Evolutionary conservation across 2,888 invertebrate genomes (phyloP).

Genomic region (Sesia apiformis): DNA sequence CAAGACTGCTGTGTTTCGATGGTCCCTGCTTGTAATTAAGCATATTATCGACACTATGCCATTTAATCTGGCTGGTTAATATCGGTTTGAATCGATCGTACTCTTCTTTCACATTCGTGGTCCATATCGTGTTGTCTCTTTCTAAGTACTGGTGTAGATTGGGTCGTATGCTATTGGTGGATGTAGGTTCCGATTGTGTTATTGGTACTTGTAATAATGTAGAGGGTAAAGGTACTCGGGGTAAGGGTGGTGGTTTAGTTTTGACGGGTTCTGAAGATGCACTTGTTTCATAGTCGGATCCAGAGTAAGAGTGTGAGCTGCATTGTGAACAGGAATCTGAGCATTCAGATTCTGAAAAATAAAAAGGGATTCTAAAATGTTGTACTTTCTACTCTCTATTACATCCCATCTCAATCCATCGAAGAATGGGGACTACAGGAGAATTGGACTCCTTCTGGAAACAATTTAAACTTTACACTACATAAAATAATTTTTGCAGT

Average conservation of each 20-base stretch:
- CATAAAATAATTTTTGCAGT: too few species aligned
- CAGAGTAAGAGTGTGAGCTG: slow-evolving; percentile 43
- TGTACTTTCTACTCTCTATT: too few species aligned
- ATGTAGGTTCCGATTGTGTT: slow-evolving; percentile 32
- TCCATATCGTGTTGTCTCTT: slow-evolving; percentile 60
- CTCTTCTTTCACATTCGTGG: slow-evolving; percentile 32
- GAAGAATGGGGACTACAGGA: too few species aligned
- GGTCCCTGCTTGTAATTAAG: slow-evolving; percentile 9
- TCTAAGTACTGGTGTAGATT: slow-evolving; percentile 61
- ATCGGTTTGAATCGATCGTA: slow-evolving; percentile 32
- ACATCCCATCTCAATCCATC: too few species aligned
- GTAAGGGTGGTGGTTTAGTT: slow-evolving; percentile 45
- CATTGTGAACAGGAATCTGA: slow-evolving; percentile 83
- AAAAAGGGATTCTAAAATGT: too few species aligned
- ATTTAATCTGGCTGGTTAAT: slow-evolving; percentile 31
- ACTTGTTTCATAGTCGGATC: slow-evolving; percentile 37
- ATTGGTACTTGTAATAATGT: slow-evolving; percentile 44
- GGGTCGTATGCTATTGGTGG: slow-evolving; percentile 51
- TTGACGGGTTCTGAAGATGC: slow-evolving; percentile 26
- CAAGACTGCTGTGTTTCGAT: slow-evolving; percentile 15
- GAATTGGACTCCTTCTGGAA: too few species aligned
- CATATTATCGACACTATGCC: slow-evolving; percentile 42
- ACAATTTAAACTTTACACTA: too few species aligned
- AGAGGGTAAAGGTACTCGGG: slow-evolving; percentile 23
- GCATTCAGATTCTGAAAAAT: slow-evolving; percentile 77